Evolutionary conservation across 2,888 invertebrate species (phyloP), one percentile per base, ranked within the genome.

Genomic region (Cataglyphis rosenhaueri): DNA sequence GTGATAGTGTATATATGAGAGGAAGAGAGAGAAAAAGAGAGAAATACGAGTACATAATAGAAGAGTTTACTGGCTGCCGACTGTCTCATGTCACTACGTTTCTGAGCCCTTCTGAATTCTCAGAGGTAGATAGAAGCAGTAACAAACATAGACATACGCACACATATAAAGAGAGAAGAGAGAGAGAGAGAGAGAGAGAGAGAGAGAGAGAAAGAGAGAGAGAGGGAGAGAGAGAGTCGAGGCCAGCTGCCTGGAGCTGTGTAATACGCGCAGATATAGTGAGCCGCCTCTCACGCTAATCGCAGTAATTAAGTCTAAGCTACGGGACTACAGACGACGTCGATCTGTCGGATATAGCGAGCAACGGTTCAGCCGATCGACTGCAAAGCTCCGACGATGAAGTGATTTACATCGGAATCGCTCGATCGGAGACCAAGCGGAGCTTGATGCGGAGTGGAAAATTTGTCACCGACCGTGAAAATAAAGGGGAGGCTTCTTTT

Each of bases 221-320:
- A 64, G 78, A 65, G 81, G 48, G 35, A 74, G 10, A 74, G 59
- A 74, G 55, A 21, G 57, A 57, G 59, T 3, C 8, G 81, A 61
- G 57, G 82, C 68, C 83, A 82, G 81, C 84, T 74, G 74, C 84
- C 73, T 44, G 73, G n/a, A 65, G 59, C 79, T 73, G 84, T 86
- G 85, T 89, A 89, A 90, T 89, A 85, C 83, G 79, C 85, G 81
- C 84, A 86, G 84, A 87, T 88, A 88, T 85, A 87, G 84, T 66
- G 70, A 74, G 81, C 88, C 86, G 82, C 84, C 91, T 91, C 91
- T 90, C 91, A 87, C 91, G 90, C 90, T 92, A 92, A 92, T 92
- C 92, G 92, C 89, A 88, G 91, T 92, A 92, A 92, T 92, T 92
- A 92, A 92, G 91, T 92, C 90, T 88, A 89, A 92, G 91, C 91